A percentile compares a stretch with the other conserved stretches of the same genome.
phyloP scores from a whole-genome alignment of 2,797 vertebrate species.

The Perodicticus potto region DNA sequence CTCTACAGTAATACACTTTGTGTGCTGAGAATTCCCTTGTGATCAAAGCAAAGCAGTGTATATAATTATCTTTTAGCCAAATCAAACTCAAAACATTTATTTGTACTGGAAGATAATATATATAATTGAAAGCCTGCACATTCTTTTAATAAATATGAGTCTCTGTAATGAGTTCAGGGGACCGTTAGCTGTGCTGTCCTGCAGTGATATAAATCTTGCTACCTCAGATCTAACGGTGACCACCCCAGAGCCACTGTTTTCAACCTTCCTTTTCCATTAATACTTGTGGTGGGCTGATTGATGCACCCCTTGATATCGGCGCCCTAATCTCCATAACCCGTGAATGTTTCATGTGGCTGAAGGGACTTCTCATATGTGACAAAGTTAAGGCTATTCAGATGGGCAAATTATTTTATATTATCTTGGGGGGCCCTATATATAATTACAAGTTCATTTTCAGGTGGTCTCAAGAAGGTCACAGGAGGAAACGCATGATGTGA shows the following conservation, averaged over 20 bases:
- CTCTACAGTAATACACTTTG: neutral
- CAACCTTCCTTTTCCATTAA: neutral
- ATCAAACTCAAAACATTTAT: neutral
- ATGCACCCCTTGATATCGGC: neutral
- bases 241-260: neutral
- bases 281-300: neutral
- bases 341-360: neutral
- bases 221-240: neutral
- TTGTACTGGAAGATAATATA: neutral
- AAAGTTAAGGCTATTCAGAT: neutral
- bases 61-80: neutral
- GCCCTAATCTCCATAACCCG: neutral
- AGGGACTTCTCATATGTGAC: neutral
- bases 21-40: neutral
- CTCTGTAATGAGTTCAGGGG: neutral
- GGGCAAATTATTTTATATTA: neutral
- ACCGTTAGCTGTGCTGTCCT: neutral
- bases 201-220: neutral
- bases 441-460: neutral
- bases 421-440: neutral
- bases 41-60: neutral
- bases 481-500: neutral
- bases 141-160: neutral
- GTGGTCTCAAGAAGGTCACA: neutral
- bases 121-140: neutral